These are phyloP conservation scores for Connochaetes taurinus DNA, from an alignment of 2,113 vertebrate genomes.

Conservation along the genomic window DNA sequence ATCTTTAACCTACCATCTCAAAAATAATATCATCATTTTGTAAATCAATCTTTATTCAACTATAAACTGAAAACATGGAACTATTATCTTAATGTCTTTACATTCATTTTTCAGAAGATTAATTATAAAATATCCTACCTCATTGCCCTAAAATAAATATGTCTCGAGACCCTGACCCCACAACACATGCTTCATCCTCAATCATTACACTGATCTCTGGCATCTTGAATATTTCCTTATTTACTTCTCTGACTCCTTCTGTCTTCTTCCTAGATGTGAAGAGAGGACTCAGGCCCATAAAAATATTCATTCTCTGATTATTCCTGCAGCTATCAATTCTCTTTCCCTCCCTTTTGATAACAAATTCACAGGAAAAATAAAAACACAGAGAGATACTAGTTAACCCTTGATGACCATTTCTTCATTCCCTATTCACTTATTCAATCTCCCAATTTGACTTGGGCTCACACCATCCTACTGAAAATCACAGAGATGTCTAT, in stretches of 20 bases:
- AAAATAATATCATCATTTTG: not conserved
- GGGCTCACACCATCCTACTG: not conserved
- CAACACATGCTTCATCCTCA: not conserved
- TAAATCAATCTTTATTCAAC: not conserved
- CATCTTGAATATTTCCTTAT: not conserved
- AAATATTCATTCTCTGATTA: not conserved
- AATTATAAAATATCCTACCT: not conserved
- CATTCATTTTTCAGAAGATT: not conserved
- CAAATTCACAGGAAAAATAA: not conserved
- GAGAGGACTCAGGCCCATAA: not conserved
- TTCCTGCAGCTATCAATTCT: not conserved
- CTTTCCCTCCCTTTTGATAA: not conserved
- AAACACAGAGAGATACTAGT: not conserved
- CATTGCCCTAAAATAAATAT: not conserved
- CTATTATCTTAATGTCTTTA: not conserved
- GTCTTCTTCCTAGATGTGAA: not conserved
- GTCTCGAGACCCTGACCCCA: not conserved
- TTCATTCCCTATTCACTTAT: not conserved
- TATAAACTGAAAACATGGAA: not conserved
- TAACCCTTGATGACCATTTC: not conserved
- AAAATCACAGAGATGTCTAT: not conserved
- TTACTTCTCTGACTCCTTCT: not conserved
- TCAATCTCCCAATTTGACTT: not conserved
- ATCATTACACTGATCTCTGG: not conserved
- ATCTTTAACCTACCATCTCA: not conserved